Conservation (phyloP, 2,888 invertebrate species). For the Ferdinandea cuprea region DNA sequence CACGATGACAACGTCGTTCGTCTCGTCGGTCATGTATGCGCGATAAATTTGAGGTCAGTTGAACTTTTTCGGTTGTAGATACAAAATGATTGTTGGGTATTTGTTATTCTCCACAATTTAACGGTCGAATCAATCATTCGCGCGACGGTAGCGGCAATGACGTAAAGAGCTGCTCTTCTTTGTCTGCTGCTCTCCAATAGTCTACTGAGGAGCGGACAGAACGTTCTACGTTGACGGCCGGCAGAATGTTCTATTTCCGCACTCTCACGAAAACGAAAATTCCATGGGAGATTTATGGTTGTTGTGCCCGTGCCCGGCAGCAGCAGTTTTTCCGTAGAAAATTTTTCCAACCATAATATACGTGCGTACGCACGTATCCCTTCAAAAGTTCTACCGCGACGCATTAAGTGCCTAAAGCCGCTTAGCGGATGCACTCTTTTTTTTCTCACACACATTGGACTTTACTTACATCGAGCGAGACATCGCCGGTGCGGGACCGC, state of each 20-base stretch:
- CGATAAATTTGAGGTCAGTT: constrained; percentile 58
- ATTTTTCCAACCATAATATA: constrained; percentile 34
- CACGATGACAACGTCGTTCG: no score
- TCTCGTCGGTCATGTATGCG: constrained; percentile 32
- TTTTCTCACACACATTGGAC: constrained; percentile 5
- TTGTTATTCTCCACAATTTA: constrained; percentile 51
- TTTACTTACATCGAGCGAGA: background rate
- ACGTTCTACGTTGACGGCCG: constrained; percentile 43
- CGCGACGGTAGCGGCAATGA: constrained; percentile 35
- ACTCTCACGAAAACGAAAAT: constrained; percentile 58
- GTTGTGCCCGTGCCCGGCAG: no score
- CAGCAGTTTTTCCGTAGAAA: constrained; percentile 25
- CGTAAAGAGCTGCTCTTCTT: constrained; percentile 66
- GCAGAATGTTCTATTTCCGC: constrained; percentile 71
- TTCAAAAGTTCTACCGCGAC: background rate
- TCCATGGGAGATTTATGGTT: constrained; percentile 35
- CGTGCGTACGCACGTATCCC: constrained; percentile 32
- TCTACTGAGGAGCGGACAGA: constrained; percentile 61
- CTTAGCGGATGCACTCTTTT: constrained; percentile 41
- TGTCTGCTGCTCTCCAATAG: constrained; percentile 59
- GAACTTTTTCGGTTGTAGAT: constrained; percentile 57
- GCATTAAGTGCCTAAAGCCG: constrained; percentile 21
- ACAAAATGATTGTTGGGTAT: constrained; percentile 16
- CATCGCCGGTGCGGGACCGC: constrained; percentile 3
- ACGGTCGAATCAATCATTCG: constrained; percentile 62